Conservation (phyloP, 2,888 invertebrate genomes). For the Pterobdella sp. region DNA sequence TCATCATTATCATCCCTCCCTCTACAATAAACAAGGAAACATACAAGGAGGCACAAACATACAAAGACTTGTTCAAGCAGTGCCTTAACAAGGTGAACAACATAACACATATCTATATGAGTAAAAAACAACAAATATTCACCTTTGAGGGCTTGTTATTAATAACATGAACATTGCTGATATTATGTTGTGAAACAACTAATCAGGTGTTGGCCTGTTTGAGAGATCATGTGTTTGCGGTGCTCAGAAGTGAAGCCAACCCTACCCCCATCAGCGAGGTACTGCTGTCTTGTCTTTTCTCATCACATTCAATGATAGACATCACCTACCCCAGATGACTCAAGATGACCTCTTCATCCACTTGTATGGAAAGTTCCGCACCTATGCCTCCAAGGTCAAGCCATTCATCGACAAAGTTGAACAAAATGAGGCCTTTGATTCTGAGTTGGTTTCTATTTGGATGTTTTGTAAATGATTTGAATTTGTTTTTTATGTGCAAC, state of each 20-base stretch:
- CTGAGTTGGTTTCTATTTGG: slow-evolving; percentile 60
- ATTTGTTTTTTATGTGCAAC: neutral
- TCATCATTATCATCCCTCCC: neutral
- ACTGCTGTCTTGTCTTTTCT: neutral
- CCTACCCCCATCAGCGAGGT: neutral
- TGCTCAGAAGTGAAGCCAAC: neutral
- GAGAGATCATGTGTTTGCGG: neutral
- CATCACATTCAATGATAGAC: neutral
- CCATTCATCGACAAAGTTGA: slow-evolving; percentile 76
- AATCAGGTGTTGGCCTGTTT: neutral
- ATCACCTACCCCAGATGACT: slow-evolving; percentile 3
- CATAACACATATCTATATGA: neutral
- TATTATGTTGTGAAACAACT: neutral
- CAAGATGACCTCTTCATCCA: slow-evolving; percentile 62
- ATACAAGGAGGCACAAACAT: neutral
- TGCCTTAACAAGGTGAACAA: neutral
- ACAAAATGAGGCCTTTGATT: slow-evolving; percentile 63
- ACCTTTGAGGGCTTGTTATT: neutral
- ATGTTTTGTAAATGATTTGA: neutral
- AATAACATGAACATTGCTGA: neutral
- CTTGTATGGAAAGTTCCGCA: slow-evolving; percentile 87
- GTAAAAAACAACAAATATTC: neutral
- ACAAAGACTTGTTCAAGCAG: slow-evolving; percentile 13
- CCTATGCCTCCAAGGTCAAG: slow-evolving; percentile 75
- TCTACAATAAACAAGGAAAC: neutral